Percentiles rank a stretch among this genome's conserved stretches.
Conservation (phyloP, 2,888 invertebrate genomes). For the Galerucella calmariensis region DNA sequence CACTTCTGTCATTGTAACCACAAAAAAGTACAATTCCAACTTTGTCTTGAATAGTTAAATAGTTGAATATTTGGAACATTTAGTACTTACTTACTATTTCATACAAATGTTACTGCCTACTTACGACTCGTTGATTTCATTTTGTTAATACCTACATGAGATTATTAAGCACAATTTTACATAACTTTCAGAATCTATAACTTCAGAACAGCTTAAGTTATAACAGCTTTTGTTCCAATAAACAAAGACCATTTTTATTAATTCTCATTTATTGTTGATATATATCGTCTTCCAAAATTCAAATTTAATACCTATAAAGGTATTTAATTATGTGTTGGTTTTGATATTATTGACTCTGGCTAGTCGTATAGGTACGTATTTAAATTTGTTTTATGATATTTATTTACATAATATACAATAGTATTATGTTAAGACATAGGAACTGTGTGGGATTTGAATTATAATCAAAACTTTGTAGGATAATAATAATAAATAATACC, state of each 20-base stretch:
- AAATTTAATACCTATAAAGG: not conserved
- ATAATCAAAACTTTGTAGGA: conserved; percentile 33
- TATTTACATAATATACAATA: conserved; percentile 19
- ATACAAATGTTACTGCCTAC: too few relatives aligned
- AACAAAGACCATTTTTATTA: not conserved
- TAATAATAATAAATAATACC: conserved; percentile 33
- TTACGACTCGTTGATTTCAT: too few relatives aligned
- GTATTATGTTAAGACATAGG: conserved; percentile 22
- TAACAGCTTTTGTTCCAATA: conserved; percentile 3
- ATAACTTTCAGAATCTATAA: too few relatives aligned
- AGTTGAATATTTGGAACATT: too few relatives aligned
- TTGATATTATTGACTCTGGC: conserved; percentile 2
- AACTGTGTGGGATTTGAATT: conserved; percentile 39
- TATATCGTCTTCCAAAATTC: too few relatives aligned
- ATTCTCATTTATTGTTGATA: not conserved
- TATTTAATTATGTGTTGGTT: not conserved
- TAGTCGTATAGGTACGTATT: not conserved
- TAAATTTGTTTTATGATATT: not conserved
- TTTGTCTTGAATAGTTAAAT: too few relatives aligned
- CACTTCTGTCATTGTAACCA: not conserved
- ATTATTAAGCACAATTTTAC: too few relatives aligned
- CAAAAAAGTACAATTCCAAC: not conserved
- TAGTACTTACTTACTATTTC: too few relatives aligned
- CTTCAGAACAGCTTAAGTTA: too few relatives aligned
- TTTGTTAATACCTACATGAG: too few relatives aligned